Percentiles rank a stretch among this genome's conserved stretches.
These are phyloP conservation scores for Rhincodon typus DNA, from an alignment of 2,797 vertebrate genomes.

Conservation along the genomic window DNA sequence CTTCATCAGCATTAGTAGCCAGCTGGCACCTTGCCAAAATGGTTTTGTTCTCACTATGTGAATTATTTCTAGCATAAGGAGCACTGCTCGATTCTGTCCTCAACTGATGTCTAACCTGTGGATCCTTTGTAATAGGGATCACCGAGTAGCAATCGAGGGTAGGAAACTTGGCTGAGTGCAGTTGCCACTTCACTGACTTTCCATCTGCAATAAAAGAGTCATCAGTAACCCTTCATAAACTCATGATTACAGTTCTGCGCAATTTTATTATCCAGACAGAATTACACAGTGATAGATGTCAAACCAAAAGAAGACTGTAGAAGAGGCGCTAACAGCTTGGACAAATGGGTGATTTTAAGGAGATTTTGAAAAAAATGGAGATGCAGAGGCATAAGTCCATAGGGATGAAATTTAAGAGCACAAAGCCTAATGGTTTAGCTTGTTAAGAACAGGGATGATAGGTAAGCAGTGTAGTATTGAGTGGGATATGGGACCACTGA, in stretches of 20 bases:
- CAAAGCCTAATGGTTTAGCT: too few relatives aligned
- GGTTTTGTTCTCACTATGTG: background rate
- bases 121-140: background rate
- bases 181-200: background rate
- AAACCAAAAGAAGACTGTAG: background rate
- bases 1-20: background rate
- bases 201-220: background rate
- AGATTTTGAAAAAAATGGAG: background rate
- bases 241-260: background rate
- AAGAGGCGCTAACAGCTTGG: background rate
- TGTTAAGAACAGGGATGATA: too few relatives aligned
- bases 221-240: background rate
- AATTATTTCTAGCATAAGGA: background rate
- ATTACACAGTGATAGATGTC: background rate
- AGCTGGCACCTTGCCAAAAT: background rate
- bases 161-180: background rate
- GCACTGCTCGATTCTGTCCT: background rate
- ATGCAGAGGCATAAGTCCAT: too few relatives aligned
- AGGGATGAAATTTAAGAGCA: too few relatives aligned
- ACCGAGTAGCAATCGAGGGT: background rate
- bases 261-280: background rate
- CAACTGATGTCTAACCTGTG: background rate
- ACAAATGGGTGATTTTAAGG: background rate
- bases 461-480: too few relatives aligned
- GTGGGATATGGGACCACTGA: too few relatives aligned